Percentiles rank a stretch among this genome's conserved stretches.
These are phyloP conservation scores for Apantesis nais DNA, from an alignment of 2,888 invertebrate species.

Conservation along the genomic window DNA sequence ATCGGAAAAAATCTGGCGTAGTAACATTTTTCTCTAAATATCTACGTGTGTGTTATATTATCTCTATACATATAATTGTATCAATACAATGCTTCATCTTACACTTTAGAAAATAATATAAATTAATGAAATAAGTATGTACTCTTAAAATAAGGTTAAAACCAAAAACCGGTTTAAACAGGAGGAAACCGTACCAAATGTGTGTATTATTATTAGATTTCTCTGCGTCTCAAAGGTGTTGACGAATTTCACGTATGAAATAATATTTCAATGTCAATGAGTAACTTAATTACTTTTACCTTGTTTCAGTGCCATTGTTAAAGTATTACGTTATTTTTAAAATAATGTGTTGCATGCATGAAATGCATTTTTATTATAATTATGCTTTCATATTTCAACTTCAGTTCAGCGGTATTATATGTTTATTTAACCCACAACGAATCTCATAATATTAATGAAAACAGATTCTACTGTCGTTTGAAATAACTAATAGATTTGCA, in stretches of 20 bases:
- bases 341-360: slow-evolving; percentile 82
- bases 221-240: slow-evolving; percentile 71
- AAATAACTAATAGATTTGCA: slow-evolving; percentile 70
- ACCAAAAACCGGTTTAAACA: slow-evolving; percentile 33
- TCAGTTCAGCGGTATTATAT: slow-evolving; percentile 51
- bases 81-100: slow-evolving; percentile 37
- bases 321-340: slow-evolving; percentile 83
- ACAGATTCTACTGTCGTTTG: slow-evolving; percentile 60
- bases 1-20: slow-evolving; percentile 21
- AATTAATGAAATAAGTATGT: not conserved
- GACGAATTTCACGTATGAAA: slow-evolving; percentile 60
- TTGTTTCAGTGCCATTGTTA: slow-evolving; percentile 82
- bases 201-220: slow-evolving; percentile 36
- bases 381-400: slow-evolving; percentile 53
- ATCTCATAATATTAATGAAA: slow-evolving; percentile 71
- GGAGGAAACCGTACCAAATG: slow-evolving; percentile 40
- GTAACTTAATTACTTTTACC: slow-evolving; percentile 65
- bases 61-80: slow-evolving; percentile 2
- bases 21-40: slow-evolving; percentile 24
- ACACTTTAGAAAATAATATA: slow-evolving; percentile 28
- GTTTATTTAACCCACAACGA: slow-evolving; percentile 65
- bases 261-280: slow-evolving; percentile 59
- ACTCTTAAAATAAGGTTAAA: slow-evolving; percentile 21
- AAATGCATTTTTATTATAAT: slow-evolving; percentile 74
- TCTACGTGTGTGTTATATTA: slow-evolving; percentile 1